Evolutionary conservation across 2,888 invertebrate species (phyloP).

Genomic region (Trissolcus japonicus): DNA sequence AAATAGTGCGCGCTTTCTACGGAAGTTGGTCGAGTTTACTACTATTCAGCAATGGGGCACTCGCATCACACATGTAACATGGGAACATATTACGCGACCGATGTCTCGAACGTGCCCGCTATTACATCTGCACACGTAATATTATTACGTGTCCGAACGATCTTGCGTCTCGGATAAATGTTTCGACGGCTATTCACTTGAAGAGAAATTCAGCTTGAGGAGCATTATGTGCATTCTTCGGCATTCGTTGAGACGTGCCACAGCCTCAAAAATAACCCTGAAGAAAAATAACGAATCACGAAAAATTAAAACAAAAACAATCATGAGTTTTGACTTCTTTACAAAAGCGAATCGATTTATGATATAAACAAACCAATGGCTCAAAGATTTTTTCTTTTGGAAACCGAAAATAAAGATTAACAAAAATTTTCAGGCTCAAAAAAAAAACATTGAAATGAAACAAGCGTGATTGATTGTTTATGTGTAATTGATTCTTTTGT

Average conservation of each 20-base stretch:
- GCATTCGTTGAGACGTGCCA: slow-evolving; percentile 3
- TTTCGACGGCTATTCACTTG: slow-evolving; percentile 44
- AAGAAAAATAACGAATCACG: background rate
- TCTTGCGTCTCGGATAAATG: slow-evolving; percentile 54
- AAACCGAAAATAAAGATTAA: no score
- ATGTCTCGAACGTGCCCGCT: slow-evolving; percentile 46
- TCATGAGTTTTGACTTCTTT: no score
- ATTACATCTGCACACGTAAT: slow-evolving; percentile 59
- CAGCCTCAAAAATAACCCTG: background rate
- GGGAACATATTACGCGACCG: slow-evolving; percentile 55
- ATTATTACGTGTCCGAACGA: slow-evolving; percentile 55
- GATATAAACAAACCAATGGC: no score
- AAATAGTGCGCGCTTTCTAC: slow-evolving; percentile 66
- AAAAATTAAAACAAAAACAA: no score
- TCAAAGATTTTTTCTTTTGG: no score
- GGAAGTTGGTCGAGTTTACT: slow-evolving; percentile 61
- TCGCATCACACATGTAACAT: slow-evolving; percentile 33
- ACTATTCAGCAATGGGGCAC: slow-evolving; percentile 32
- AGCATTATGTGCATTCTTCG: slow-evolving; percentile 27
- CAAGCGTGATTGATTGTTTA: no score
- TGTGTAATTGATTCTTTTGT: background rate
- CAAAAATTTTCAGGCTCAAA: no score
- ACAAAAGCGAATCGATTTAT: no score
- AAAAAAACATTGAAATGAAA: no score
- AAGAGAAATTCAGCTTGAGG: slow-evolving; percentile 46